These are phyloP conservation scores for Chrysina gloriosa DNA, from an alignment of 2,888 invertebrate genomes.

Conservation along the genomic window DNA sequence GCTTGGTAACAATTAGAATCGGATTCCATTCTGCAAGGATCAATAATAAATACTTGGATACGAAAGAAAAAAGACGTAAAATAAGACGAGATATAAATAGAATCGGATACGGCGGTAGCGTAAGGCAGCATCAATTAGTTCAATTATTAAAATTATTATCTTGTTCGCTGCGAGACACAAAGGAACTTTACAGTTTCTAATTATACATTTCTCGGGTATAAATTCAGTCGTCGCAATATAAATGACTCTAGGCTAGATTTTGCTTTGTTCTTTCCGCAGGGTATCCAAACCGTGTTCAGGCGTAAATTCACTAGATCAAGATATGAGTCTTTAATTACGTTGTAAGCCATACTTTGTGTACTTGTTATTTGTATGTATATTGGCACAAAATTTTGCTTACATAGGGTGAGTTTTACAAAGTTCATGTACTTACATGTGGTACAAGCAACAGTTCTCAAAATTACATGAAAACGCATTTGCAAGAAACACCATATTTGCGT, in stretches of 20 bases:
- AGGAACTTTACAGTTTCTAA: conserved; percentile 40
- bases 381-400: not conserved
- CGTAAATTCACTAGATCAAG: conserved; percentile 25
- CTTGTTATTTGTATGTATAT: not conserved
- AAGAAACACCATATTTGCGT: no score
- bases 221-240: conserved; percentile 31
- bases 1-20: conserved; percentile 2
- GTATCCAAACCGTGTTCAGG: not conserved
- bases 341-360: not conserved
- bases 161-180: conserved; percentile 30
- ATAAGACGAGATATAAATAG: not conserved
- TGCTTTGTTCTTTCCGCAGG: conserved; percentile 37
- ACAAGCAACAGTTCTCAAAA: no score
- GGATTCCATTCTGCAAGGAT: conserved; percentile 8
- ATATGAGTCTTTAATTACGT: conserved; percentile 31
- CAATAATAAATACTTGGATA: conserved; percentile 21
- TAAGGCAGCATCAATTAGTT: conserved; percentile 37
- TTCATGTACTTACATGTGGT: no score
- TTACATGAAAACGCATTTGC: no score
- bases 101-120: conserved; percentile 12
- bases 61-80: conserved; percentile 17
- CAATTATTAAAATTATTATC: conserved; percentile 40
- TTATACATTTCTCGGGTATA: conserved; percentile 33
- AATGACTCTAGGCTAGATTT: conserved; percentile 34
- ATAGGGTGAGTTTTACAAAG: no score